These are phyloP conservation scores for Thaleichthys pacificus DNA, from an alignment of 2,797 vertebrate species.

Conservation along the genomic window DNA sequence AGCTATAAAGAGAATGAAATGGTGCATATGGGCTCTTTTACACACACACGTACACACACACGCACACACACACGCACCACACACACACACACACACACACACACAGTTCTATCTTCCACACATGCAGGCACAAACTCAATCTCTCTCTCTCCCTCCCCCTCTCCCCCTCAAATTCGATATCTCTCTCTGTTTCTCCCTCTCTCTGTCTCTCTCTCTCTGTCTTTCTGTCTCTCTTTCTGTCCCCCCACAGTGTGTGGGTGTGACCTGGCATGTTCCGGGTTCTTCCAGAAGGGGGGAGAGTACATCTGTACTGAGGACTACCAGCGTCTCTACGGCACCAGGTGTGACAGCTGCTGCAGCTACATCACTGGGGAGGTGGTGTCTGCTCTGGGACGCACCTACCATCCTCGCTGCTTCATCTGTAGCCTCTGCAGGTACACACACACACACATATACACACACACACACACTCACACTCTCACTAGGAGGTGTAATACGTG, in stretches of 20 bases:
- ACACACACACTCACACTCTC: conserved; percentile 1
- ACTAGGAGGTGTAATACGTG: neutral
- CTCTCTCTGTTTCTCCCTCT: conserved; percentile 5
- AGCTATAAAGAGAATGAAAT: conserved; percentile 9
- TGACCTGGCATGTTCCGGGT: conserved; percentile 88
- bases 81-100: conserved; percentile 3
- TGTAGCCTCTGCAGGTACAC: conserved; percentile 91
- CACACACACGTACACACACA: neutral
- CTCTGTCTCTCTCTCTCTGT: conserved; percentile 5
- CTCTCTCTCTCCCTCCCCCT: neutral
- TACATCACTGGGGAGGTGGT: conserved; percentile 96
- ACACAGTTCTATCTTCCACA: neutral
- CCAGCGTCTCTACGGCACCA: conserved; percentile 93
- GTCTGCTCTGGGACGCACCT: conserved; percentile 90
- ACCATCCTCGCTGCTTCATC: conserved; percentile 94
- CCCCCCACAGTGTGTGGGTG: conserved; percentile 84
- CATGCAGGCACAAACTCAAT: neutral
- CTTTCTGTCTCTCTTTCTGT: conserved; percentile 2
- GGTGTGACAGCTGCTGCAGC: conserved; percentile 91
- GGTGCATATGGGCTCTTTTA: neutral
- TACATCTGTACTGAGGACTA: conserved; percentile 96
- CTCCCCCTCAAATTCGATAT: neutral
- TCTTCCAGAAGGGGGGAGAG: conserved; percentile 95
- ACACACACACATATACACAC: neutral
- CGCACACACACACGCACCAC: neutral